Conservation (phyloP, 2,113 vertebrate species). For the Salvelinus fontinalis region DNA sequence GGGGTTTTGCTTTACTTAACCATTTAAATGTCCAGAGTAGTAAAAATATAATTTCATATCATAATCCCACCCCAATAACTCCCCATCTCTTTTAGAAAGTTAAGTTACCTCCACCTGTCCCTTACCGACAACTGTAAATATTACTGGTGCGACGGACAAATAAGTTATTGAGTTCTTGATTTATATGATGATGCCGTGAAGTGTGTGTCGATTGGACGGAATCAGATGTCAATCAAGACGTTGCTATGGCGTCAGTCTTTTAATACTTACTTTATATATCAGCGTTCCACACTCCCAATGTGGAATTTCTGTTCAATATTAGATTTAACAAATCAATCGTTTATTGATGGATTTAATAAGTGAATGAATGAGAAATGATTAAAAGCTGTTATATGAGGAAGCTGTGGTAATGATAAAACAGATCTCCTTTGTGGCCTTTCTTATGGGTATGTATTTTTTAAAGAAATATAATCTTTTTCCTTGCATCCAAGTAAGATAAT, state of each 20-base stretch:
- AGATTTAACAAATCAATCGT: background rate
- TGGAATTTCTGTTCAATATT: constrained; percentile 29
- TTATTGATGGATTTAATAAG: constrained; percentile 2
- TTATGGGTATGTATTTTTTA: constrained; percentile 64
- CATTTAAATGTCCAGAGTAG: constrained; percentile 63
- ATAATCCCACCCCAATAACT: too few relatives aligned
- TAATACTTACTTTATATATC: constrained; percentile 52
- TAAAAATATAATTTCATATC: constrained; percentile 36
- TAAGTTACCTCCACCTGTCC: constrained; percentile 16
- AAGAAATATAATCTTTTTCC: constrained; percentile 52
- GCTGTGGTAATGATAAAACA: constrained; percentile 20
- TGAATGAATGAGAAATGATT: constrained; percentile 30
- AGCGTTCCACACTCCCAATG: constrained; percentile 41
- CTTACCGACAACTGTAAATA: constrained; percentile 71
- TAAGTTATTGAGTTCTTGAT: constrained; percentile 64
- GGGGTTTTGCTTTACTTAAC: constrained; percentile 58
- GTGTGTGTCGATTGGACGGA: constrained; percentile 43
- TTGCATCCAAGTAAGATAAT: constrained; percentile 68
- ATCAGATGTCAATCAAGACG: constrained; percentile 48
- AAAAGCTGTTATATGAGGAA: constrained; percentile 26
- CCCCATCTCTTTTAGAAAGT: background rate
- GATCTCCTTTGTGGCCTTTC: constrained; percentile 68
- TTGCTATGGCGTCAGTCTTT: constrained; percentile 30
- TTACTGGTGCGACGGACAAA: constrained; percentile 50
- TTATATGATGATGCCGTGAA: constrained; percentile 37